Base-by-base conservation (phyloP, 2,888 invertebrate species). In the Teleogryllus oceanicus region DNA sequence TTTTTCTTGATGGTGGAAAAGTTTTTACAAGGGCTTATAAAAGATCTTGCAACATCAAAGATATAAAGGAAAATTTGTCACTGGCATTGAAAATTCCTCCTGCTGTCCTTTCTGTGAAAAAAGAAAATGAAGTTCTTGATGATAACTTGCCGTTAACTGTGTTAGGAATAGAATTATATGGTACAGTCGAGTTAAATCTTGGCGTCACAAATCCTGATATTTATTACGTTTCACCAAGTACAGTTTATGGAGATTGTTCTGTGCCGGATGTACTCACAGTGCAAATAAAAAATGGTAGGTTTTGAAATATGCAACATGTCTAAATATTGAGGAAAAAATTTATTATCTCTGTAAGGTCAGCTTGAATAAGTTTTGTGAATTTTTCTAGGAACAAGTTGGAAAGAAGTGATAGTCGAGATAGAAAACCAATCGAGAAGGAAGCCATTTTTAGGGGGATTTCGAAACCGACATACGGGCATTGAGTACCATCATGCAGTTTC, bases 401-500 rank as follows among this genome's bases (percentile, higher is more conserved):
- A 87, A 83, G 88, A 88, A 78, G 85, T 91, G 20, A 88, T 90
- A 18, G 90, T 91, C 1, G 90, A 91, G 86, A 90, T 92, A 82
- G 89, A 90, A 83, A 90, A 91, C 84, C 87, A 88, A 74, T 85
- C 87, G 0, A 92, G 93, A 74, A 85, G 89, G 75, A 82, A 82
- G 77, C 81, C 81, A 20, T 82, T 79, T 78, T 8, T 82, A 49
- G 90, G 84, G 90, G 97, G 97, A 51, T 97, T 93, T 87, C 89
- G 90, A 81, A 91, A 97, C 86, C 90, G 90, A 83, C 85, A 89
- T 79, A 94, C 92, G 80, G 92, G 92, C 37, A 86, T 90, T 12
- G 90, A 93, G 84, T 97, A 93, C 85, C 92, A 94, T 84, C 93
- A 97, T 87, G 96, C 95, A 4, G 92, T 90, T 82, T 92, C 94